A percentile compares a stretch with the other conserved stretches of the same genome.
Conservation (phyloP, 2,113 vertebrate genomes). For the Ptilonorhynchus violaceus region DNA sequence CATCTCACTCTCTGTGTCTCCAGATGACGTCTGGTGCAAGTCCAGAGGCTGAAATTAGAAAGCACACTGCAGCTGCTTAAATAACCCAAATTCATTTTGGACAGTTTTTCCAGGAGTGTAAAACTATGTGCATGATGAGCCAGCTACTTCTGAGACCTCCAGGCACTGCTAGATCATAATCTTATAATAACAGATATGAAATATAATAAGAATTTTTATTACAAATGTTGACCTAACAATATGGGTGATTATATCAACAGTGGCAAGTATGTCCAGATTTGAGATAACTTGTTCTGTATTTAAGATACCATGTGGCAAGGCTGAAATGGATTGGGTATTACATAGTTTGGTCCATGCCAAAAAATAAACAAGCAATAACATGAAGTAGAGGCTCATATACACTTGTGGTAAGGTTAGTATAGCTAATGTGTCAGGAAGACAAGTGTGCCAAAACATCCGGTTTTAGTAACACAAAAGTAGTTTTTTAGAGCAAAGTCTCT, state of each 20-base stretch:
- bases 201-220: neutral
- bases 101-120: slow-evolving; percentile 28
- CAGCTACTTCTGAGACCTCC: slow-evolving; percentile 7
- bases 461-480: neutral
- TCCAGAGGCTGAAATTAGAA: slow-evolving; percentile 57
- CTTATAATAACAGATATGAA: slow-evolving; percentile 9
- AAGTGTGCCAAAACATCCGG: neutral
- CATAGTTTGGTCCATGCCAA: neutral
- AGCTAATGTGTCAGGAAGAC: neutral
- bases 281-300: neutral
- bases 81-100: slow-evolving; percentile 29
- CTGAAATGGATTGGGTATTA: neutral
- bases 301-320: neutral
- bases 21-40: slow-evolving; percentile 15
- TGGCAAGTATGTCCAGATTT: neutral
- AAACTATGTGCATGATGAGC: neutral
- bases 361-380: neutral
- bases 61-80: slow-evolving; percentile 6
- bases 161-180: neutral
- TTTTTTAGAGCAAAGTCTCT: neutral
- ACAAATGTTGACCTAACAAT: slow-evolving; percentile 9
- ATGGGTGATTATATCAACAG: neutral
- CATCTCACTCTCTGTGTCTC: neutral
- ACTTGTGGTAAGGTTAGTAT: neutral
- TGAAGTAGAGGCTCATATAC: neutral